Conservation (phyloP, 2,888 invertebrate species). For the Furcula furcula region DNA sequence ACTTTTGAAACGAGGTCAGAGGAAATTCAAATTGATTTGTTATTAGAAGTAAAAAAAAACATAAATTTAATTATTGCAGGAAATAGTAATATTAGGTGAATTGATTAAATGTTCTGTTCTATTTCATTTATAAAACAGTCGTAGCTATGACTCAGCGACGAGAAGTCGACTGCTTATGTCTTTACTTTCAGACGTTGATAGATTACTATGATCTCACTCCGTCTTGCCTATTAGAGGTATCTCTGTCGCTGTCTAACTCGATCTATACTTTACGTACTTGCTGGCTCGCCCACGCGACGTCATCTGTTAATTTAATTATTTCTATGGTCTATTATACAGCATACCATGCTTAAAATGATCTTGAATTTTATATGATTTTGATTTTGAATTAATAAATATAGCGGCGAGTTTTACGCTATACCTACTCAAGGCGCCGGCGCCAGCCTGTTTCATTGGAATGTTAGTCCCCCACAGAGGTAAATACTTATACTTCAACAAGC, state of each 20-base stretch:
- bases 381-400: no score
- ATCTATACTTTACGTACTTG: slow-evolving; percentile 46
- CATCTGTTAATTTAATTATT: slow-evolving; percentile 72
- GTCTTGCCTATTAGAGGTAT: slow-evolving; percentile 37
- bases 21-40: slow-evolving; percentile 25
- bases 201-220: slow-evolving; percentile 58
- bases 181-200: slow-evolving; percentile 47
- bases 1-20: slow-evolving; percentile 27
- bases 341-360: slow-evolving; percentile 37
- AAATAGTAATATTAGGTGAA: slow-evolving; percentile 26
- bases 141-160: slow-evolving; percentile 54
- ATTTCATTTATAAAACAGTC: slow-evolving; percentile 40
- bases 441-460: neutral
- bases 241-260: slow-evolving; percentile 51
- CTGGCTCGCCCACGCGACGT: slow-evolving; percentile 53
- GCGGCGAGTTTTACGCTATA: no score
- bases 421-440: neutral
- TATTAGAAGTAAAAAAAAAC: slow-evolving; percentile 12
- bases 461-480: slow-evolving; percentile 22
- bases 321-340: slow-evolving; percentile 28
- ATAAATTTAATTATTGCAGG: slow-evolving; percentile 22
- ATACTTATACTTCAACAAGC: slow-evolving; percentile 16
- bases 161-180: slow-evolving; percentile 56
- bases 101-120: slow-evolving; percentile 37
- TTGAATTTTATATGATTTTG: slow-evolving; percentile 14